Conservation (phyloP, 2,888 invertebrate genomes). For the Parnassius mnemosyne region DNA sequence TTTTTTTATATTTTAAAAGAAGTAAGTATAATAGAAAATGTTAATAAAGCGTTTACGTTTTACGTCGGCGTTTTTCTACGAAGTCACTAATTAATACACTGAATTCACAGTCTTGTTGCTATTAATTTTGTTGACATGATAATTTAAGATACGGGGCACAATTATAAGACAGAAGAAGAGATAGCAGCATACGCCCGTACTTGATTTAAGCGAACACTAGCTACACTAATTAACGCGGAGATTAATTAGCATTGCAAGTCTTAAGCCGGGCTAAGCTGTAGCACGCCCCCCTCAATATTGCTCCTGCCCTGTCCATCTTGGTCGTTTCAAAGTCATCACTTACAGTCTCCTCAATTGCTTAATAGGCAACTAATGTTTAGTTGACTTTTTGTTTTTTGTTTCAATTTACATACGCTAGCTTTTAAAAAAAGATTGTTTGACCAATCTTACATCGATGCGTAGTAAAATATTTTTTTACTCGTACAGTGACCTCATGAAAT, state of each 20-base stretch:
- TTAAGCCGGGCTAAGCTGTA: conserved; percentile 36
- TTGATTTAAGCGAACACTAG: conserved; percentile 56
- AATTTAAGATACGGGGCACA: conserved; percentile 27
- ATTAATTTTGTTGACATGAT: conserved; percentile 29
- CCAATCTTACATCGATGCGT: background rate
- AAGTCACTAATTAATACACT: conserved; percentile 22
- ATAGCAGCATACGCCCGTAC: conserved; percentile 28
- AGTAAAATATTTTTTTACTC: no score
- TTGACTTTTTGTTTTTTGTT: conserved; percentile 17
- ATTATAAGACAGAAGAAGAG: conserved; percentile 25
- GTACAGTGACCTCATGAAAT: no score
- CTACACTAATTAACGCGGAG: conserved; percentile 67
- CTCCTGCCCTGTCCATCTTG: conserved; percentile 37
- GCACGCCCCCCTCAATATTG: conserved; percentile 40
- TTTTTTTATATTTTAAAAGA: no score
- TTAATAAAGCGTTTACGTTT: background rate
- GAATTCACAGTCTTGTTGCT: conserved; percentile 20
- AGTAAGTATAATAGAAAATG: no score
- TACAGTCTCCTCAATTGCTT: conserved; percentile 25
- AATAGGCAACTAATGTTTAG: conserved; percentile 20
- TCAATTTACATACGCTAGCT: conserved; percentile 16
- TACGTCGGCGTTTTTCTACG: conserved; percentile 19
- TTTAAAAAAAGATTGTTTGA: conserved; percentile 9
- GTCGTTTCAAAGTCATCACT: conserved; percentile 29
- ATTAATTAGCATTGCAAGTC: conserved; percentile 71